These are phyloP conservation scores for Agonopterix heracliana DNA, from an alignment of 2,888 invertebrate genomes.

Conservation along the genomic window DNA sequence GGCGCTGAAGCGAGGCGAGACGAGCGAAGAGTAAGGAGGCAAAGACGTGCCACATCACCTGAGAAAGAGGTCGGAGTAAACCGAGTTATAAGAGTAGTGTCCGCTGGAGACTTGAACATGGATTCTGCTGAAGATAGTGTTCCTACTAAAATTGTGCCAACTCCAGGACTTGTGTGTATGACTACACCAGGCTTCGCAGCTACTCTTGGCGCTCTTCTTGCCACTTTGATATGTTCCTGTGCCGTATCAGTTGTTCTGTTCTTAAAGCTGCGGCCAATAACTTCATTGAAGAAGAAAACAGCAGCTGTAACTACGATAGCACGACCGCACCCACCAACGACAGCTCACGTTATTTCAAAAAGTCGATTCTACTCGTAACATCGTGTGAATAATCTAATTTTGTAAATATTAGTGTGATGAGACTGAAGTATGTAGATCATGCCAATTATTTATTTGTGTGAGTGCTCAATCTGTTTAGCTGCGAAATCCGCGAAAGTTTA, in stretches of 20 bases:
- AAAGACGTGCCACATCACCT: conserved; percentile 77
- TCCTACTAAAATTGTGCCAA: conserved; percentile 75
- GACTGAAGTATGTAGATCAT: conserved; percentile 69
- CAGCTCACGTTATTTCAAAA: conserved; percentile 71
- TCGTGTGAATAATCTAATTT: conserved; percentile 52
- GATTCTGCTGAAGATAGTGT: conserved; percentile 84
- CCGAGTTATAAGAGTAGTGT: conserved; percentile 92
- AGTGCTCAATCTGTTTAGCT: conserved; percentile 45
- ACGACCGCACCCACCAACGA: conserved; percentile 59
- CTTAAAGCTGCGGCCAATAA: conserved; percentile 85
- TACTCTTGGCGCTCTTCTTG: conserved; percentile 87
- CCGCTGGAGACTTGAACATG: conserved; percentile 89
- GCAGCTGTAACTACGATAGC: conserved; percentile 65
- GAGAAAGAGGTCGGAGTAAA: conserved; percentile 92
- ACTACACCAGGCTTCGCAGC: conserved; percentile 95
- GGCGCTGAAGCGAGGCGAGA: conserved; percentile 83
- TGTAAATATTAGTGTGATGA: conserved; percentile 75
- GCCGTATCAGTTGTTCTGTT: conserved; percentile 90
- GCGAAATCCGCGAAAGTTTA: conserved; percentile 6
- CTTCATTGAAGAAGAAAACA: conserved; percentile 73
- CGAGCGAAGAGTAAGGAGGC: conserved; percentile 82
- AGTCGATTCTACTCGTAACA: conserved; percentile 83
- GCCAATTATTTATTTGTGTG: conserved; percentile 58
- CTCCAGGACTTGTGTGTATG: conserved; percentile 92
- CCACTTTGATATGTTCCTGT: conserved; percentile 89